These are phyloP conservation scores for Belgica antarctica DNA, from an alignment of 2,888 invertebrate genomes.

Conservation along the genomic window DNA sequence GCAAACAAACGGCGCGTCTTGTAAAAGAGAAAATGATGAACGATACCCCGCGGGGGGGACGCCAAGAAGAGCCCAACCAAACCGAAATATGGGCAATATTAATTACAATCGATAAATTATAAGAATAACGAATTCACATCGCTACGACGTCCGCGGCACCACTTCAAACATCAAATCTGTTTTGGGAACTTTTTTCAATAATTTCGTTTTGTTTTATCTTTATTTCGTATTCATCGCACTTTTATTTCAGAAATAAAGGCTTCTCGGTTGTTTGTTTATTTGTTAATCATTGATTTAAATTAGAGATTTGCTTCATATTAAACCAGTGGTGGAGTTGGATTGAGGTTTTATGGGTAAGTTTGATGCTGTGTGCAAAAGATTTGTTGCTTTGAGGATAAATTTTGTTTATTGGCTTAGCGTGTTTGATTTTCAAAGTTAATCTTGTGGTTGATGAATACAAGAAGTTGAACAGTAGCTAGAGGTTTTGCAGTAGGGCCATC, in stretches of 20 bases:
- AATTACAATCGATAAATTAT: constrained; percentile 31
- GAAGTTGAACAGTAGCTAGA: too few relatives aligned
- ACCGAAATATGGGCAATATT: constrained; percentile 18
- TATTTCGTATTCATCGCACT: background rate
- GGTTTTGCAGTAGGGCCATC: too few relatives aligned
- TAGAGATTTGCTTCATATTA: constrained; percentile 18
- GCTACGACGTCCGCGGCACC: background rate
- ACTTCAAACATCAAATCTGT: too few relatives aligned
- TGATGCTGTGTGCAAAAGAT: too few relatives aligned
- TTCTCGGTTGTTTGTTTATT: constrained; percentile 15
- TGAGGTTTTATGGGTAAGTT: too few relatives aligned
- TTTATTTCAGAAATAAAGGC: background rate
- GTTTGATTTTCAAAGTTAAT: too few relatives aligned
- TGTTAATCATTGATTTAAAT: constrained; percentile 21
- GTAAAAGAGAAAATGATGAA: constrained; percentile 3
- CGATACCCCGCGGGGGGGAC: background rate
- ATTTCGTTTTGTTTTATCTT: constrained; percentile 2
- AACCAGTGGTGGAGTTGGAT: too few relatives aligned
- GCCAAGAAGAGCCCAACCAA: background rate
- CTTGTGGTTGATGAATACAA: too few relatives aligned
- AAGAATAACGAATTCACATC: constrained; percentile 7
- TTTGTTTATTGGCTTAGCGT: too few relatives aligned
- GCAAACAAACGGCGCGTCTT: background rate
- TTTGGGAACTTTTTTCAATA: background rate
- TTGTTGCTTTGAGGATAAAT: too few relatives aligned